phyloP scores from a whole-genome alignment of 2,113 vertebrate genomes.

The Hipposideros armiger region DNA sequence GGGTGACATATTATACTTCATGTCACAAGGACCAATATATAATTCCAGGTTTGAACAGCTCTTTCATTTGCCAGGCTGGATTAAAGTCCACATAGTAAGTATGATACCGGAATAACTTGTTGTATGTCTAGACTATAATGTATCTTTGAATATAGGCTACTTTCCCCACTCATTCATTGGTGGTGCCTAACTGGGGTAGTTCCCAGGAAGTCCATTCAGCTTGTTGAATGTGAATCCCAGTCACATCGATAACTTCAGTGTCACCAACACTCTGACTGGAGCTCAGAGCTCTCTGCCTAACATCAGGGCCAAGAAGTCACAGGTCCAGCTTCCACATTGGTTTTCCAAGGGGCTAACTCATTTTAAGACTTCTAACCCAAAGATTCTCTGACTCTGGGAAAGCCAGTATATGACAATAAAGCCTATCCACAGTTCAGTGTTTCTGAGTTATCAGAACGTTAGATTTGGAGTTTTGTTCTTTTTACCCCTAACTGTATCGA shows the following conservation, averaged over 20 bases:
- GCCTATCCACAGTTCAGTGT: background rate
- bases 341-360: background rate
- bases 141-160: background rate
- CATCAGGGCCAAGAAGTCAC: background rate
- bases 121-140: background rate
- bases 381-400: conserved; percentile 8
- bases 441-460: background rate
- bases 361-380: background rate
- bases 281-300: background rate
- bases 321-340: background rate
- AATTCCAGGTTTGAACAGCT: background rate
- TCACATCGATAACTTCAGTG: background rate
- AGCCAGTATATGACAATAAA: background rate
- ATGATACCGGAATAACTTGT: background rate
- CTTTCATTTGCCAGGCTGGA: background rate
- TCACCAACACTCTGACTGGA: background rate
- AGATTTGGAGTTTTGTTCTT: conserved; percentile 51
- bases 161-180: background rate
- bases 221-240: background rate
- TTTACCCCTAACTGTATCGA: background rate
- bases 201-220: background rate
- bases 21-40: background rate
- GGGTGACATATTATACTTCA: background rate
- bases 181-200: background rate
- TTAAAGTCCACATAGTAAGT: background rate